Base-by-base conservation (phyloP, 1,140 invertebrate genomes). In the Diabrotica virgifera region DNA sequence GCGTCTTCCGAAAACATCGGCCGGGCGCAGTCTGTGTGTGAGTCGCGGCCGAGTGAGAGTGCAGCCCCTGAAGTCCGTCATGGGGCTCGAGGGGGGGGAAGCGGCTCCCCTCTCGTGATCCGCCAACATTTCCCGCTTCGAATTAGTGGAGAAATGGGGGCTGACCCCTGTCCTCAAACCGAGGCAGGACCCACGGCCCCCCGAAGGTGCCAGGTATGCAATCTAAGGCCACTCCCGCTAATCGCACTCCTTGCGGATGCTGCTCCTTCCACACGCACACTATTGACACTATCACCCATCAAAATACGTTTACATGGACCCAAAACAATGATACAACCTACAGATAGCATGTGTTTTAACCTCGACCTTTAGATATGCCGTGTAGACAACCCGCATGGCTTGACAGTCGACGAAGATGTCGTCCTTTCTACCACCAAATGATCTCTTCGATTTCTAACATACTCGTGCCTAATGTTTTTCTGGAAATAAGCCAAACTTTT, bases 131-230 rank as follows among this genome's bases (percentile, higher is more conserved):
- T 92, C 92, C 86, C 91, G 91, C 85, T 90, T 94, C 90, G 91
- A 94, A 87, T 92, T 93, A 84, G 89, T 93, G 84, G 92, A 94
- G 85, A 92, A 92, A 93, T 94, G 92, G 92, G 92, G 92, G 89
- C 90, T 93, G 83, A 93, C 91, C 86, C 92, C 92, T 88, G 92
- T 94, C 89, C 90, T 94, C 86, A 90, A 89, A 85, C 91, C 92
- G 88, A 90, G 91, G 87, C 90, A 92, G 90, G 91, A 93, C 85
- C 89, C 88, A 83, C 82, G 85, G 88, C 91, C 89, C 89, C 87
- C 82, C 78, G 86, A 85, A 79, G 86, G 86, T 77, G 82, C 85
- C 81, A 88, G 86, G 85, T 87, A 87, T 70, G 68, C 53, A 6
- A 57, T 38, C 13, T 6, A 12, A 61, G 64, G 72, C 74, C 69